A percentile compares a stretch with the other conserved stretches of the same genome.
phyloP scores from a whole-genome alignment of 64 coral and sea anemone species.

The Actinia equina region DNA sequence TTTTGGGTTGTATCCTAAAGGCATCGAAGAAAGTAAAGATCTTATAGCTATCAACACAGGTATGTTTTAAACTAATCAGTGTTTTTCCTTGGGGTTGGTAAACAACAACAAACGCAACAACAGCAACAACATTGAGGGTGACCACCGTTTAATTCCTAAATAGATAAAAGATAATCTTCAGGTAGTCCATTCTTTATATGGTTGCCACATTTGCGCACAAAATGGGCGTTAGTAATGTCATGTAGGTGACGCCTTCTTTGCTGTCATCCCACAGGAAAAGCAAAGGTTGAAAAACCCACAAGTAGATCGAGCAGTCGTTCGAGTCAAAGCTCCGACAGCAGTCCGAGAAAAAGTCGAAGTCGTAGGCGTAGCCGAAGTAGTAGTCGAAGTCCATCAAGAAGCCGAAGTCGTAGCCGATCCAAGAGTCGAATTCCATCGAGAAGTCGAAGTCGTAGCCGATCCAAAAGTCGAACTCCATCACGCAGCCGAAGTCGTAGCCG shows the following conservation, averaged over 20 bases:
- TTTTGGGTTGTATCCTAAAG: constrained; percentile 52
- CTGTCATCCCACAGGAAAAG: constrained; percentile 1
- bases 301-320: constrained; percentile 39
- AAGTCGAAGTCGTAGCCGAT: constrained; percentile 39
- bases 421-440: background rate
- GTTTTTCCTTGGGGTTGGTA: no score
- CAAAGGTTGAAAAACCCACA: constrained; percentile 14
- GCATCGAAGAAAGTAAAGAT: background rate
- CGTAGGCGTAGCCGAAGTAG: constrained; percentile 2
- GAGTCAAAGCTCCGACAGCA: background rate
- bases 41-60: constrained; percentile 8
- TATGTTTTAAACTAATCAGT: background rate
- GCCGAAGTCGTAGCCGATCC: constrained; percentile 38
- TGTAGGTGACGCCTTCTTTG: background rate
- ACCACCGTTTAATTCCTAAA: no score
- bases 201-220: background rate
- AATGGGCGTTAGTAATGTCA: background rate
- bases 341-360: constrained; percentile 8
- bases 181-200: no score
- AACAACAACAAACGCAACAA: no score
- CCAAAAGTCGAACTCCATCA: background rate
- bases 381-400: constrained; percentile 41
- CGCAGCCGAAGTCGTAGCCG: constrained; percentile 15
- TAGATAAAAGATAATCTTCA: no score
- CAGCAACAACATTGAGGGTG: no score